Conservation (phyloP, 2,113 vertebrate species). For the Centropus bengalensis region DNA sequence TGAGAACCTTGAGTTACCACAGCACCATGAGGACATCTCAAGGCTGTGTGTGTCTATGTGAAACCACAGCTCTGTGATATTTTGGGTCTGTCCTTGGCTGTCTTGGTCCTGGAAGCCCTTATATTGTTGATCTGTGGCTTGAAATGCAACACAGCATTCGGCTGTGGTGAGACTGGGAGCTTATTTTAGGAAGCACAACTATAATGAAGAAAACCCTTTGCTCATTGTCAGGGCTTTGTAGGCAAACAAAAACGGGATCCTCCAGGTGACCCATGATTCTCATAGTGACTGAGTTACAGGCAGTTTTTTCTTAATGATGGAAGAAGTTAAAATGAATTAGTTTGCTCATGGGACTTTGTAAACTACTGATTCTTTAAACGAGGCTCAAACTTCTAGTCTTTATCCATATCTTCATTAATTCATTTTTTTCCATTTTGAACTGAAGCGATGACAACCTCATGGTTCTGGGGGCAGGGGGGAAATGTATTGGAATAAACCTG, state of each 20-base stretch:
- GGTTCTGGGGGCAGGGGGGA: not conserved
- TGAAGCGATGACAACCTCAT: not conserved
- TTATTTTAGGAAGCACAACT: not conserved
- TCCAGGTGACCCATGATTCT: not conserved
- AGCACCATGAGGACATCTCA: not conserved
- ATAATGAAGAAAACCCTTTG: not conserved
- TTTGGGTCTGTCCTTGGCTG: not conserved
- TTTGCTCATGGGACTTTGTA: not conserved
- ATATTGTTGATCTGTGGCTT: not conserved
- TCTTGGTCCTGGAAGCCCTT: not conserved
- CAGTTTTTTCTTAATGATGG: not conserved
- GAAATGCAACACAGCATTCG: rapidly evolving
- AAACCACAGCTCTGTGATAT: not conserved
- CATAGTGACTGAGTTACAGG: not conserved
- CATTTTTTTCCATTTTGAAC: not conserved
- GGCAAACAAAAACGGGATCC: not conserved
- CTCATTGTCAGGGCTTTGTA: not conserved
- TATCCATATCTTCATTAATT: not conserved
- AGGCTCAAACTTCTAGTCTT: not conserved
- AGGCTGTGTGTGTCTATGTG: not conserved
- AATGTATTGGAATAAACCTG: not conserved
- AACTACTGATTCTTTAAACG: not conserved
- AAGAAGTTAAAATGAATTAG: not conserved
- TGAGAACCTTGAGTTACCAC: not conserved
- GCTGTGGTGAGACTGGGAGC: not conserved